Percentiles rank a stretch among this genome's conserved stretches.
phyloP scores from a whole-genome alignment of 2,888 invertebrate species.

The Hypselothyrea guttata region DNA sequence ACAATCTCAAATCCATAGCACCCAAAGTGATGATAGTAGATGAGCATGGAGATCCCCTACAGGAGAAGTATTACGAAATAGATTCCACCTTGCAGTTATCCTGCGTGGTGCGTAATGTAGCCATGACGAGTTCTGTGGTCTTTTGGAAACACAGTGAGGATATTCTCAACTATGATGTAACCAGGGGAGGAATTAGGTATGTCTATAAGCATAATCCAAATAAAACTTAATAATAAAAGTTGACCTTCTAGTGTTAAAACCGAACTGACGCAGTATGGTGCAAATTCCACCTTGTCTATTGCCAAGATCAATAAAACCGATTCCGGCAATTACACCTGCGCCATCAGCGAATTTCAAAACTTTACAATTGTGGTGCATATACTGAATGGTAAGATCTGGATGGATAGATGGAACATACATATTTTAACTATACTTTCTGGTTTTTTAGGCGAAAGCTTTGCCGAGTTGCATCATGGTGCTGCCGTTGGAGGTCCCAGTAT shows the following conservation, averaged over 20 bases:
- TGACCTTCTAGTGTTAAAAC: conserved; percentile 84
- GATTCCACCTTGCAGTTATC: conserved; percentile 84
- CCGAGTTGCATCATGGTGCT: conserved; percentile 85
- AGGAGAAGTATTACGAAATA: conserved; percentile 84
- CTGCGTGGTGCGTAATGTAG: conserved; percentile 84
- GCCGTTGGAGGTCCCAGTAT: conserved; percentile 71
- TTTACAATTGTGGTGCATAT: conserved; percentile 84
- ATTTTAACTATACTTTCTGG: too few relatives aligned
- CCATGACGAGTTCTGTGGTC: conserved; percentile 84
- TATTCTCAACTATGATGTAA: conserved; percentile 84
- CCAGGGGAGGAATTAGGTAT: conserved; percentile 84
- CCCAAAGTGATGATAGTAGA: conserved; percentile 84
- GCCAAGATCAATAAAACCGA: conserved; percentile 83
- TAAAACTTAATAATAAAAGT: neutral
- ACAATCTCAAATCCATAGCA: conserved; percentile 72
- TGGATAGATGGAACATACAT: too few relatives aligned
- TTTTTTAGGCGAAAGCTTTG: conserved; percentile 85
- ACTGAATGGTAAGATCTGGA: conserved; percentile 84
- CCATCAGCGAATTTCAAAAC: conserved; percentile 83
- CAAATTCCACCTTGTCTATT: conserved; percentile 83
- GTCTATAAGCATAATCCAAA: neutral
- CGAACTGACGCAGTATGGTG: conserved; percentile 84
- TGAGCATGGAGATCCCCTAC: conserved; percentile 83
- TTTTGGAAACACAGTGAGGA: conserved; percentile 84
- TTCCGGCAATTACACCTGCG: conserved; percentile 84